These are phyloP conservation scores for Gorsachius goisagi DNA, from an alignment of 2,113 vertebrate genomes.

Conservation along the genomic window DNA sequence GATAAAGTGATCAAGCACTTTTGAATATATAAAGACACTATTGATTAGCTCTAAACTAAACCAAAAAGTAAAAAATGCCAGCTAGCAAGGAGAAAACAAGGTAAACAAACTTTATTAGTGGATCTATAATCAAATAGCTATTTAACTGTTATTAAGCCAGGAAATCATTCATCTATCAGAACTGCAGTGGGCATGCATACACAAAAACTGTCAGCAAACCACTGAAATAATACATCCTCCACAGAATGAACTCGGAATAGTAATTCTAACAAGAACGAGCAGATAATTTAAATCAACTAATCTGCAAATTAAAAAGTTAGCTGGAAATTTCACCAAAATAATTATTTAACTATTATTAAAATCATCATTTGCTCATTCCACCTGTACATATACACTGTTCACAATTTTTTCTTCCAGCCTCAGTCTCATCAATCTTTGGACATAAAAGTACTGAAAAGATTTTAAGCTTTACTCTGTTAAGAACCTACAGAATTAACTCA, in stretches of 20 bases:
- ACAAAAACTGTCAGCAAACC: neutral
- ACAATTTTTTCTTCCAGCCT: neutral
- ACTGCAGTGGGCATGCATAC: fast-evolving
- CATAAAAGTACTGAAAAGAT: neutral
- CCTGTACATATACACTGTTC: neutral
- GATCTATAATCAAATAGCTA: neutral
- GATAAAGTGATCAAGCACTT: neutral
- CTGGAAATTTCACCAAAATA: neutral
- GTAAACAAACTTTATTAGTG: neutral
- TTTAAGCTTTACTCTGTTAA: neutral
- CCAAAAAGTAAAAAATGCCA: neutral
- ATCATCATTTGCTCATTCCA: neutral
- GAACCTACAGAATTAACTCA: neutral
- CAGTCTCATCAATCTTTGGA: neutral
- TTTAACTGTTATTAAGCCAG: neutral
- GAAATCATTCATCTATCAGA: neutral
- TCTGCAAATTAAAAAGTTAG: neutral
- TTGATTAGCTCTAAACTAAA: neutral
- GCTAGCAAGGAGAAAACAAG: neutral
- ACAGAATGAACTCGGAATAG: neutral
- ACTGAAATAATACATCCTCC: neutral
- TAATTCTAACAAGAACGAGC: neutral
- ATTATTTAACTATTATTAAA: neutral
- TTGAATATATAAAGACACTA: neutral
- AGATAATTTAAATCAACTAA: neutral